Base-by-base conservation (phyloP, 2,113 vertebrate species). In the Andinoacara biseriatus region DNA sequence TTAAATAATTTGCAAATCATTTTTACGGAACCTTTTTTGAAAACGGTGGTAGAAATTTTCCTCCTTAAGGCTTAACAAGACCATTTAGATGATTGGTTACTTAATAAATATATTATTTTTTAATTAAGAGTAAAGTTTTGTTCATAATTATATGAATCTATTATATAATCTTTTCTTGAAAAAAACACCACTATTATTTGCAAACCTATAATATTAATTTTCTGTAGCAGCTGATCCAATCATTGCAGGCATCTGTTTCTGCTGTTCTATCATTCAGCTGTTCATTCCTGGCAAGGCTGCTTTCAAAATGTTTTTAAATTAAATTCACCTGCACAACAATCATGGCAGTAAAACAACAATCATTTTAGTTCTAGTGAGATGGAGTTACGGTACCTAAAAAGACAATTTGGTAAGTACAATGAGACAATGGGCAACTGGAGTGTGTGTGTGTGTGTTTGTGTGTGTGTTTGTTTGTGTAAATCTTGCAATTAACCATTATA, bases 381-480 rank as follows among this genome's bases (percentile, higher is more conserved):
- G 52, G 52, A 54, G 52, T 9, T 20, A n/a, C n/a, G n/a, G n/a
- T n/a, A 17, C 49, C 6, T 54, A 20, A 54, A 22, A 84, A 75
- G 60, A 80, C 72, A 84, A 80, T 69, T 69, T 77, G 52, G 75
- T 85, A 81, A 74, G 58, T 17, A 81, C 82, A 56, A 10, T 56
- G 52, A 56, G 3, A n/a, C 20, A n/a, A 9, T 18, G 20, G 20
- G 20, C 20, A 56, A 56, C 20, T 56, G 6, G 17, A 20, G 18
- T 20, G 20, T 35, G 17, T 18, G 29, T 35, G 35, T 31, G 58
- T 59, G 26, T 58, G n/a, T 58, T 22, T 77, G 31, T 60, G 35
- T 82, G 52, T 77, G 20, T 58, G 72, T 56, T 9, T 20, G 56
- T 65, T 26, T 61, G 69, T 74, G n/a, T 10, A 74, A 49, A 67